Conservation (phyloP, 1,140 invertebrate genomes). For the Cheumatopsyche charites region DNA sequence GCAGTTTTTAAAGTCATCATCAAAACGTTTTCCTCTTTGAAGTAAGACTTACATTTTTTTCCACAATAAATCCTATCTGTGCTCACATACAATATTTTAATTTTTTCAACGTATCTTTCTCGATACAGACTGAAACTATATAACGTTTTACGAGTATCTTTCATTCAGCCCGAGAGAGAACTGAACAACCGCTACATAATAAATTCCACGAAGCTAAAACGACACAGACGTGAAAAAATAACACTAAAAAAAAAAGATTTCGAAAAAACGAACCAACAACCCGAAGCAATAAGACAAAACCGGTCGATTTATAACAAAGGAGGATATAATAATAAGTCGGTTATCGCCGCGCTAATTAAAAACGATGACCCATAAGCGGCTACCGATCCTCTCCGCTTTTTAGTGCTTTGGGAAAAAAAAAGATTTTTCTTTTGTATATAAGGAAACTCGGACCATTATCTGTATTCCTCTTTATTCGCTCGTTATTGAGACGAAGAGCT, state of each 20-base stretch:
- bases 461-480: slow-evolving; percentile 19
- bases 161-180: background rate
- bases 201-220: slow-evolving; percentile 1
- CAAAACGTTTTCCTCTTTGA: slow-evolving; percentile 9
- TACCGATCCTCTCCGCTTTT: slow-evolving; percentile 17
- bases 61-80: background rate
- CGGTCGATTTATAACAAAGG: slow-evolving; percentile 19
- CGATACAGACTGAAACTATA: no score
- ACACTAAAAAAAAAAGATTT: no score
- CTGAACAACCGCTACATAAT: background rate
- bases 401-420: background rate
- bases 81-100: background rate
- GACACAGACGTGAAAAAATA: background rate
- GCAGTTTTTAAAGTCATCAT: slow-evolving; percentile 17
- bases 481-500: slow-evolving; percentile 9
- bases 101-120: no score
- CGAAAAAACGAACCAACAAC: no score
- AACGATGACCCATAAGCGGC: slow-evolving; percentile 27
- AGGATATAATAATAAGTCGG: slow-evolving; percentile 16
- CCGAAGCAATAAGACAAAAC: background rate
- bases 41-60: slow-evolving; percentile 1
- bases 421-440: slow-evolving; percentile 1
- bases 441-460: slow-evolving; percentile 21
- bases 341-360: slow-evolving; percentile 21
- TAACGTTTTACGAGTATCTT: background rate